Percentiles rank a stretch among this genome's conserved stretches.
Evolutionary conservation across 2,797 vertebrate genomes (phyloP).

Genomic region (Amphiprion clarkii): DNA sequence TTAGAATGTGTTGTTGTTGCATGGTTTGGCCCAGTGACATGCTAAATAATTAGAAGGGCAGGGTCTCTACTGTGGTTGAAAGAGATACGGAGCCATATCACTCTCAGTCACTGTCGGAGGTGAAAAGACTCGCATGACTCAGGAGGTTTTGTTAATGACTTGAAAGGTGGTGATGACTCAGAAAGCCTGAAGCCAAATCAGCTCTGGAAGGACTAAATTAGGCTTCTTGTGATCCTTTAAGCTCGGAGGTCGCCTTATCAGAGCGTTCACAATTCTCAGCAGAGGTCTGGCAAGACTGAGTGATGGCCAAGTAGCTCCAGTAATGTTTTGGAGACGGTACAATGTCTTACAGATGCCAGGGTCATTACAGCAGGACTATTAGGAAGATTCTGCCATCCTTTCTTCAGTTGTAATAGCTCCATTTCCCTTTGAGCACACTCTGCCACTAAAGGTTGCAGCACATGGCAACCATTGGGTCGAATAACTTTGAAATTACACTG

Average conservation of each 20-base stretch:
- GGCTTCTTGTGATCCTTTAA: slow-evolving; percentile 48
- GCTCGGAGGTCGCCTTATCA: slow-evolving; percentile 25
- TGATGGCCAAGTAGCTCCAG: slow-evolving; percentile 42
- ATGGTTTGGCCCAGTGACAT: slow-evolving; percentile 4
- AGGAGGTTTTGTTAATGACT: slow-evolving; percentile 43
- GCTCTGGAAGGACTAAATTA: slow-evolving; percentile 37
- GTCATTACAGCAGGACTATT: slow-evolving; percentile 57
- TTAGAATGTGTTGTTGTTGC: neutral
- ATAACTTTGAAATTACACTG: slow-evolving; percentile 39
- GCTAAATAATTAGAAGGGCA: neutral
- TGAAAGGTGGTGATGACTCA: slow-evolving; percentile 53
- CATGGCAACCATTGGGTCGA: slow-evolving; percentile 34
- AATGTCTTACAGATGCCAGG: slow-evolving; percentile 41
- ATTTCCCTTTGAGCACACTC: slow-evolving; percentile 49
- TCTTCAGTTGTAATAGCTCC: slow-evolving; percentile 30
- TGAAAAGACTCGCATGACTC: slow-evolving; percentile 36
- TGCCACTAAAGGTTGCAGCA: slow-evolving; percentile 41
- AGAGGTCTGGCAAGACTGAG: slow-evolving; percentile 19
- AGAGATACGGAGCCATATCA: slow-evolving; percentile 18
- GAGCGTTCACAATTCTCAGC: slow-evolving; percentile 20
- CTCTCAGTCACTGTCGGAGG: slow-evolving; percentile 28
- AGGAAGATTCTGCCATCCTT: slow-evolving; percentile 43
- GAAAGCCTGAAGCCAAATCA: slow-evolving; percentile 32
- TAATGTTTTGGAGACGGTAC: slow-evolving; percentile 57
- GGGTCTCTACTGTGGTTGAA: neutral